Percentiles rank a stretch among this genome's conserved stretches.
phyloP scores from a whole-genome alignment of 2,888 invertebrate species.

The Pogonocherus hispidulus region DNA sequence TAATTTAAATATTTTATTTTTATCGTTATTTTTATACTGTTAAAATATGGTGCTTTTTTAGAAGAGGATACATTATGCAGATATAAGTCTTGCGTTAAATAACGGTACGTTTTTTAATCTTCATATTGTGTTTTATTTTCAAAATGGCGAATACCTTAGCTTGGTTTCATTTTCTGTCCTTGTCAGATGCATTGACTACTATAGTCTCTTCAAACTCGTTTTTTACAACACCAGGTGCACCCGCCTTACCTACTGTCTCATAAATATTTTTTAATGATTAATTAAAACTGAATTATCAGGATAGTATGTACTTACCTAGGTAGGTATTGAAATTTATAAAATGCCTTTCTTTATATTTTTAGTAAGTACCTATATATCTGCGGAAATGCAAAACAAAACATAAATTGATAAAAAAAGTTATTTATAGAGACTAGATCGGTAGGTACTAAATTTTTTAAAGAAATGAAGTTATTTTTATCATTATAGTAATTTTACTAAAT shows the following conservation, averaged over 20 bases:
- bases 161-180: slow-evolving; percentile 46
- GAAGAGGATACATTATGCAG: slow-evolving; percentile 16
- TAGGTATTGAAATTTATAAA: too few species aligned
- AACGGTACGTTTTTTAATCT: slow-evolving; percentile 44
- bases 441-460: neutral
- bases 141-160: slow-evolving; percentile 49
- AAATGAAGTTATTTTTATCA: neutral
- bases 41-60: slow-evolving; percentile 27
- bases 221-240: slow-evolving; percentile 40
- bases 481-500: too few species aligned
- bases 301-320: neutral
- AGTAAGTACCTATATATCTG: too few species aligned
- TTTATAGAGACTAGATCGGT: too few species aligned
- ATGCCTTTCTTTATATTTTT: too few species aligned
- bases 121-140: slow-evolving; percentile 51
- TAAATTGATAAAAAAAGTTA: too few species aligned
- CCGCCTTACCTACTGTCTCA: slow-evolving; percentile 20
- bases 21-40: slow-evolving; percentile 61
- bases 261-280: slow-evolving; percentile 35
- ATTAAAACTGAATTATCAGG: slow-evolving; percentile 27
- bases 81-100: neutral
- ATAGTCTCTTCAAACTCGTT: slow-evolving; percentile 24
- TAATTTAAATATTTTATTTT: slow-evolving; percentile 68
- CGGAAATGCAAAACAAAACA: too few species aligned
- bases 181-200: slow-evolving; percentile 35